Conservation (phyloP, 1,140 invertebrate species). For the Propsilocerus akamusi region DNA sequence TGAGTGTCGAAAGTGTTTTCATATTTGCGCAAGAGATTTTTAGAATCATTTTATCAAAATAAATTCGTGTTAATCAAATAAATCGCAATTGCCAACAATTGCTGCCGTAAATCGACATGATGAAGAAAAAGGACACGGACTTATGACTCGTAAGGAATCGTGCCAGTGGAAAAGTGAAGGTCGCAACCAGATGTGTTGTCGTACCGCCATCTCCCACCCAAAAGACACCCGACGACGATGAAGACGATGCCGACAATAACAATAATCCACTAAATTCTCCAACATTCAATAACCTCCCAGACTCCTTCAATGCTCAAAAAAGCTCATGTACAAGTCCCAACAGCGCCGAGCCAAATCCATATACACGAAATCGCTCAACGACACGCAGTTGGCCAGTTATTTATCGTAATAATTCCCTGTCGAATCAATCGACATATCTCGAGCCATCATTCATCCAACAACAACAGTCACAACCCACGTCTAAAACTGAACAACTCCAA, state of each 20-base stretch:
- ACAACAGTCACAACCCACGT: neutral
- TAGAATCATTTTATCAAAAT: neutral
- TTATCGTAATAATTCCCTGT: conserved; percentile 14
- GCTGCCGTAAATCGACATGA: neutral
- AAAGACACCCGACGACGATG: neutral
- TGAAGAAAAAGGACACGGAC: conserved; percentile 24
- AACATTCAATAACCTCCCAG: conserved; percentile 5
- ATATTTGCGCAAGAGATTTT: neutral
- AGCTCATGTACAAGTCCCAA: neutral
- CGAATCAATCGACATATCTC: neutral
- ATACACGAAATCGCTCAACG: conserved; percentile 21
- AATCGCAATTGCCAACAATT: neutral
- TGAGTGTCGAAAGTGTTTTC: neutral
- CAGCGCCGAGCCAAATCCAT: conserved; percentile 6
- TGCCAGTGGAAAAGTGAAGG: conserved; percentile 21
- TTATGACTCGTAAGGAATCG: conserved; percentile 24
- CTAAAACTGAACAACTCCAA: neutral
- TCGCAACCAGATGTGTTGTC: conserved; percentile 22
- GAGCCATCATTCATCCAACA: neutral
- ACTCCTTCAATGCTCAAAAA: neutral
- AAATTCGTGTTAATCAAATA: neutral
- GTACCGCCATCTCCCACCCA: conserved; percentile 17
- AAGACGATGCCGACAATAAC: conserved; percentile 2
- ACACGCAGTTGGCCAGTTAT: conserved; percentile 24
- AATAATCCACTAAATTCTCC: neutral